Evolutionary conservation across 64 coral and sea anemone genomes (phyloP).

Genomic region (Acropora tenuis): DNA sequence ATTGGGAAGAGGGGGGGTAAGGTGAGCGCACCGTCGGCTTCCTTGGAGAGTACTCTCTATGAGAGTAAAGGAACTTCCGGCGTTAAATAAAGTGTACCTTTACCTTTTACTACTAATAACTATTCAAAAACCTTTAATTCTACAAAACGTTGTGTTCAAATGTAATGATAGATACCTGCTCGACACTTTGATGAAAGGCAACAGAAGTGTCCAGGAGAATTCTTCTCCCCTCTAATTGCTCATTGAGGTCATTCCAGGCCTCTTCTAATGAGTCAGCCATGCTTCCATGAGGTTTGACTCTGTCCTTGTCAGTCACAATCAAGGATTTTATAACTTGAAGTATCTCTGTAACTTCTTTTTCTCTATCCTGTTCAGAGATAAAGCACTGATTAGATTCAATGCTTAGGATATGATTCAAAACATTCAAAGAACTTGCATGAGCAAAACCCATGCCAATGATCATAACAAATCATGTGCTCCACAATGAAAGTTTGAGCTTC

Average conservation of each 20-base stretch:
- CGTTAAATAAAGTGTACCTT: no score
- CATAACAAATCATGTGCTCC: no score
- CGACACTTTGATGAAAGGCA: slow-evolving; percentile 90
- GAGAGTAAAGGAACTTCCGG: no score
- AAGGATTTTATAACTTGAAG: slow-evolving; percentile 33
- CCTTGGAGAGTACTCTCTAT: no score
- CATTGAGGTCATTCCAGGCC: slow-evolving; percentile 92
- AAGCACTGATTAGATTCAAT: no score
- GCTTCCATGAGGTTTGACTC: not conserved
- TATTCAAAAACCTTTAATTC: not conserved
- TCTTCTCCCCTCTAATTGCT: slow-evolving; percentile 86
- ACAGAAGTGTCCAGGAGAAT: slow-evolving; percentile 95
- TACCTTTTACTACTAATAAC: not conserved
- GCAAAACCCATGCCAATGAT: no score
- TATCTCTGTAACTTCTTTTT: slow-evolving; percentile 37
- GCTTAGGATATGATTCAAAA: no score
- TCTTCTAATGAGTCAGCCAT: slow-evolving; percentile 95
- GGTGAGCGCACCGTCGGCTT: no score
- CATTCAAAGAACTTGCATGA: no score
- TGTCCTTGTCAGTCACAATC: not conserved
- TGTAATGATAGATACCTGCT: slow-evolving; percentile 75
- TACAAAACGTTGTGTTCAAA: not conserved
- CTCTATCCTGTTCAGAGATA: not conserved
- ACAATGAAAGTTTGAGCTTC: no score
- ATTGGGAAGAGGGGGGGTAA: no score